Evolutionary conservation across 30 jellyfish, hydroid and myxozoan genomes (phyloP), one percentile per base, ranked within the genome.

Genomic region (Hydra vulgaris): DNA sequence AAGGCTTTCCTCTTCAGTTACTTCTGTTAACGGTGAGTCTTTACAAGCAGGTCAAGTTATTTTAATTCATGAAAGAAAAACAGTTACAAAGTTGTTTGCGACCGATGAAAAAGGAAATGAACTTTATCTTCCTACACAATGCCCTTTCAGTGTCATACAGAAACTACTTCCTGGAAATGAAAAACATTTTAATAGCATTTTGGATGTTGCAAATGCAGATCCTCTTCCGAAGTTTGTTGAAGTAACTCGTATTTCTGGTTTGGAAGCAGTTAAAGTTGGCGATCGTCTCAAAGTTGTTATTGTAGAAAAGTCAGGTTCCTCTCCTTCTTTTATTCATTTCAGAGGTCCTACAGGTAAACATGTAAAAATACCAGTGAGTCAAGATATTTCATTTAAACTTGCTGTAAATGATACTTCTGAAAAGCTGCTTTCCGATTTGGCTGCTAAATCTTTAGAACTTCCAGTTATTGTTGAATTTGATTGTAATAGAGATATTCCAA

Each of bases 341-440:
- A 67, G 97, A 69, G 83, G 81, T 81, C 86, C 95, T 68, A 40
- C 82, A 15, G 97, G 97, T 23, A 90, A 90, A 79, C 97, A 90
- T 78, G 76, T 90, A 5, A 85, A 94, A 18, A 56, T 90, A 74
- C 73, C 95, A 18, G 89, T 79, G 21, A 85, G 82, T 8, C 84
- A 79, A 66, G 22, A 79, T 21, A 79, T 79, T 67, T 79, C 86
- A 18, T 79, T 79, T 23, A 23, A 23, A 26, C 83, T 66, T 56
- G 83, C 86, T n/a, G 86, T 79, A 20, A 79, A 66, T 79, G 86
- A 79, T 79, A 54, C 84, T 7, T 79, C 86, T 4, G 86, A 79
- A 18, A 73, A 79, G 24, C 83, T 1, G 61, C 83, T 79, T 20
- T 21, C 83, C 8, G 68, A 79, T 21, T n/a, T 79, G 17, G 83